Conservation (phyloP, 1,140 invertebrate species). For the Drosophila santomea region DNA sequence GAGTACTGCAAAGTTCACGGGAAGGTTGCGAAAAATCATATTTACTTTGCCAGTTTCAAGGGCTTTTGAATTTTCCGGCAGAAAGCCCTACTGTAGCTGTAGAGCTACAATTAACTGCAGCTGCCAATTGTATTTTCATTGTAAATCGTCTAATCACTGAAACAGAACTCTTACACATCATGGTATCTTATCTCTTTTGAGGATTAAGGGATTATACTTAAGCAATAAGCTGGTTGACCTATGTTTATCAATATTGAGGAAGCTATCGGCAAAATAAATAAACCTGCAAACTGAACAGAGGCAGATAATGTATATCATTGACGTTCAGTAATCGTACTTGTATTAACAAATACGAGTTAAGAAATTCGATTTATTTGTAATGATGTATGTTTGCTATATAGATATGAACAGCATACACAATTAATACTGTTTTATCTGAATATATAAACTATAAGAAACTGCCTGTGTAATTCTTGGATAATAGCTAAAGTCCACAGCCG, state of each 20-base stretch:
- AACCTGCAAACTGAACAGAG: background rate
- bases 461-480: background rate
- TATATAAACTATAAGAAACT: background rate
- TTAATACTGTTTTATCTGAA: no score
- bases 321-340: no score
- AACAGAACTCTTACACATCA: background rate
- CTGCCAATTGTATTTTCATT: background rate
- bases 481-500: background rate
- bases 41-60: conserved; percentile 7
- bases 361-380: background rate
- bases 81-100: no score
- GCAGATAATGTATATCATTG: conserved; percentile 1
- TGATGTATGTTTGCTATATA: background rate
- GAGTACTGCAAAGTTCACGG: conserved; percentile 17
- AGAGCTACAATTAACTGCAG: no score
- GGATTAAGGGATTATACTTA: background rate
- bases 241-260: background rate
- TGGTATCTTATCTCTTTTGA: background rate
- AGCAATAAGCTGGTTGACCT: background rate
- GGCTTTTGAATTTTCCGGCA: background rate
- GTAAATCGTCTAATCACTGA: no score
- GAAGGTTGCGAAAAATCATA: conserved; percentile 2
- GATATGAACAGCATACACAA: no score
- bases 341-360: background rate
- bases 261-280: conserved; percentile 1